Conservation (phyloP, 2,113 vertebrate species). For the Paracanthobrama guichenoti region DNA sequence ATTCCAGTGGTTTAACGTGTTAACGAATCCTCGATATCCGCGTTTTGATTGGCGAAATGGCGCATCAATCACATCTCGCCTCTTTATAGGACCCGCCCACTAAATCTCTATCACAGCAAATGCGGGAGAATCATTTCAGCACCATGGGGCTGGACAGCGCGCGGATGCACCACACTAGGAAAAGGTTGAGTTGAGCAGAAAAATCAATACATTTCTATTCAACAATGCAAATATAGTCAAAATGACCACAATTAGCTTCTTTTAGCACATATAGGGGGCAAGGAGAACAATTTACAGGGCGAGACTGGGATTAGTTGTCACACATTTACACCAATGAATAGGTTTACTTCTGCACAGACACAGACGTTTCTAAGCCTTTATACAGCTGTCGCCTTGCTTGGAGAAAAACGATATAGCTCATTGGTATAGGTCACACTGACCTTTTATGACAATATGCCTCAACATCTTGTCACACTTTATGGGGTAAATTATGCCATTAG, state of each 20-base stretch:
- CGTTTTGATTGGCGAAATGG: constrained; percentile 61
- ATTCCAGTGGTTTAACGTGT: constrained; percentile 47
- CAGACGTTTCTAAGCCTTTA: not conserved
- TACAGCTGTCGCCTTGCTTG: too few species aligned
- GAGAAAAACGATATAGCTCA: too few species aligned
- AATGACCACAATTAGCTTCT: too few species aligned
- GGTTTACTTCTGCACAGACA: too few species aligned
- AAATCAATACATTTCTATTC: constrained; percentile 12
- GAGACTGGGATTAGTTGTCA: too few species aligned
- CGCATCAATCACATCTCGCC: constrained; percentile 54
- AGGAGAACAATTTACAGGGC: too few species aligned
- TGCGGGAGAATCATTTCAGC: constrained; percentile 24
- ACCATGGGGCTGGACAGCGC: constrained; percentile 38
- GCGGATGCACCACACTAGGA: not conserved
- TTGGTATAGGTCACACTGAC: too few species aligned
- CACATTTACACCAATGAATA: too few species aligned
- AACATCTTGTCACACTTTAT: too few species aligned
- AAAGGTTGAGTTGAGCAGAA: not conserved
- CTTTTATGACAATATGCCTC: too few species aligned
- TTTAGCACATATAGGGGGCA: too few species aligned
- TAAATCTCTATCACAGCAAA: constrained; percentile 32
- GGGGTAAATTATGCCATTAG: too few species aligned
- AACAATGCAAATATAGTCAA: not conserved
- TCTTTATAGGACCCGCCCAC: constrained; percentile 18
- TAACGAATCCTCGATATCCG: constrained; percentile 43